These are phyloP conservation scores for Leptobrachium ailaonicum DNA, from an alignment of 2,113 vertebrate species.

Conservation along the genomic window DNA sequence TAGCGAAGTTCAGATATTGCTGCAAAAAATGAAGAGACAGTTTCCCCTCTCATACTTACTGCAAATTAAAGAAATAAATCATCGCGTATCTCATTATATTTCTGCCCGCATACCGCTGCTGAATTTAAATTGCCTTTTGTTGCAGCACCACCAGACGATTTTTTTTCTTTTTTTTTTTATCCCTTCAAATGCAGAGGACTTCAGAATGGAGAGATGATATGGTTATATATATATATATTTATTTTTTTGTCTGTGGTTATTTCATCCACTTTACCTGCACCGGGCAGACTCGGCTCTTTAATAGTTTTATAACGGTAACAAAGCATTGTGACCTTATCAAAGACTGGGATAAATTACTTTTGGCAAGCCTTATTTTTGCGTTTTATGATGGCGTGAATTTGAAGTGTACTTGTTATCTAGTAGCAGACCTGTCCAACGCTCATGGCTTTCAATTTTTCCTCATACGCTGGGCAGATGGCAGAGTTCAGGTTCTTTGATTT, in stretches of 20 bases:
- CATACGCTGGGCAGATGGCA: too few species aligned
- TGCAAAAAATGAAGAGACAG: conserved; percentile 25
- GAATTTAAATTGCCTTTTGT: conserved; percentile 49
- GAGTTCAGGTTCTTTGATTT: too few species aligned
- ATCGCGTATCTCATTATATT: conserved; percentile 48
- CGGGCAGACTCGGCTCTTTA: too few species aligned
- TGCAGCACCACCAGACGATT: conserved; percentile 11
- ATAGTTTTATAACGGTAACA: too few species aligned
- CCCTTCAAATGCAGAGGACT: conserved; percentile 25
- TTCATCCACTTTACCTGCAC: not conserved
- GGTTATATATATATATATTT: not conserved
- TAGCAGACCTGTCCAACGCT: too few species aligned
- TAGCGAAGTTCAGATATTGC: conserved; percentile 33
- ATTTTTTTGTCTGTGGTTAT: not conserved
- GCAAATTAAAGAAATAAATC: conserved; percentile 51
- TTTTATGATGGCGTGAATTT: too few species aligned
- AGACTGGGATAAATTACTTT: too few species aligned
- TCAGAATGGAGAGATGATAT: not conserved
- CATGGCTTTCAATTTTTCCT: too few species aligned
- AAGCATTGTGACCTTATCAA: too few species aligned
- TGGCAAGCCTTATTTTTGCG: too few species aligned
- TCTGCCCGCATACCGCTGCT: conserved; percentile 35
- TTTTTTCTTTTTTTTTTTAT: conserved; percentile 8
- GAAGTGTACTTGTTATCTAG: too few species aligned
- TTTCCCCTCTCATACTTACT: conserved; percentile 40